Conservation (phyloP, 2,113 vertebrate genomes). For the Lepidothrix coronata region DNA sequence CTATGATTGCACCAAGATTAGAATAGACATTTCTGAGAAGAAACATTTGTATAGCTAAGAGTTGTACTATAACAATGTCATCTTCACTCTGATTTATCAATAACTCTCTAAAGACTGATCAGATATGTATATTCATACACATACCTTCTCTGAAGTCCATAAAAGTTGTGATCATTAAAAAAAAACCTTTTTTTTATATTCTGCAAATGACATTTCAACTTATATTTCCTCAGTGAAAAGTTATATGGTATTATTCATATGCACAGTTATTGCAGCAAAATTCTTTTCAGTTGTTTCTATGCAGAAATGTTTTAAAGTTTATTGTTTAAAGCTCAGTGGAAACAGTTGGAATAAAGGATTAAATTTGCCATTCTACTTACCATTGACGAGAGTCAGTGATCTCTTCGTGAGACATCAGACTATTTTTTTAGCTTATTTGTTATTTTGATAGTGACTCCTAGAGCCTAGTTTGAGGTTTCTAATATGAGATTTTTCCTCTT, state of each 20-base stretch:
- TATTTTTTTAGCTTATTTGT: neutral
- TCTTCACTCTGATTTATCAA: neutral
- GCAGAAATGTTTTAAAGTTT: neutral
- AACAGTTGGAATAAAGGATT: neutral
- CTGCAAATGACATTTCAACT: neutral
- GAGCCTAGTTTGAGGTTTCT: neutral
- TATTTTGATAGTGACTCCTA: neutral
- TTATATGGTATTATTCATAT: neutral
- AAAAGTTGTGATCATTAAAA: neutral
- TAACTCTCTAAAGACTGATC: neutral
- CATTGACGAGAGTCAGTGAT: neutral
- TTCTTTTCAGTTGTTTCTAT: neutral
- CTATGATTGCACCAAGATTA: neutral
- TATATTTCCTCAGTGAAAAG: neutral
- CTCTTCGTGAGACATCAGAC: neutral
- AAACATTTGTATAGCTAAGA: neutral
- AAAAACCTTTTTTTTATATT: neutral
- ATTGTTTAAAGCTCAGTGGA: neutral
- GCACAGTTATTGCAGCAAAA: neutral
- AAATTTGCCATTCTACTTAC: neutral
- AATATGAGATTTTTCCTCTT: neutral
- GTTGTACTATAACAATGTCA: neutral
- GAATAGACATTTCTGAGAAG: neutral
- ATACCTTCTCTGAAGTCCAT: neutral
- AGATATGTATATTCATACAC: neutral